Base-by-base conservation (phyloP, 2,888 invertebrate genomes). In the Hirtodrosophila alboralis region DNA sequence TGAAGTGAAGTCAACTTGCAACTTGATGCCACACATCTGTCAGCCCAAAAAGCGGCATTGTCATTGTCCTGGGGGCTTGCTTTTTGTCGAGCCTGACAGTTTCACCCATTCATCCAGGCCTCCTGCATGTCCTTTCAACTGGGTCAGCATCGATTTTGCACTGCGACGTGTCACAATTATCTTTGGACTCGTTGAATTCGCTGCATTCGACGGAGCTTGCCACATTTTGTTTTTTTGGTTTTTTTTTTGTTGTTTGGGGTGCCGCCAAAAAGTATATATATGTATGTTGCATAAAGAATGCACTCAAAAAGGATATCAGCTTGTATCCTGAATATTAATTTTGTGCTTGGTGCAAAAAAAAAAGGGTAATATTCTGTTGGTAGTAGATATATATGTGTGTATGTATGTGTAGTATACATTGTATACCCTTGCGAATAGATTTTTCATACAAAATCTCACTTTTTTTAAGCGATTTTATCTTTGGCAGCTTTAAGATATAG, bases 131-230 rank as follows among this genome's bases (percentile, higher is more conserved):
- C n/a, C 51, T 59, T 44, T 77, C 47, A 81, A 86, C 81, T 81
- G 84, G 81, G 81, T 81, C 81, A 86, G 52, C 86, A 81, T 81
- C 81, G 85, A 86, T 86, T 86, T 86, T 81, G n/a, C 59, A 63
- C 45, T 48, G 79, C 75, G 68, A 75, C 75, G 84, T 86, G 83
- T 81, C 75, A 75, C 78, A 84, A 79, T 86, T 84, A 78, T 83
- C 62, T 65, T 47, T 54, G 47, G 26, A 49, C 69, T 33, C 62
- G 68, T 47, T 54, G 47, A 28, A 49, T 66, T 33, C 18, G 30
- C n/a, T 43, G 43, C 37, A 23, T n/a, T n/a, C n/a, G n/a, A n/a
- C n/a, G n/a, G n/a, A n/a, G n/a, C n/a, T n/a, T n/a, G n/a, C n/a
- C n/a, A n/a, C n/a, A n/a, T n/a, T n/a, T n/a, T n/a, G n/a, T n/a